Percentiles rank a stretch among this genome's conserved stretches.
Evolutionary conservation across 2,888 invertebrate species (phyloP).

Genomic region (Plusia festucae): DNA sequence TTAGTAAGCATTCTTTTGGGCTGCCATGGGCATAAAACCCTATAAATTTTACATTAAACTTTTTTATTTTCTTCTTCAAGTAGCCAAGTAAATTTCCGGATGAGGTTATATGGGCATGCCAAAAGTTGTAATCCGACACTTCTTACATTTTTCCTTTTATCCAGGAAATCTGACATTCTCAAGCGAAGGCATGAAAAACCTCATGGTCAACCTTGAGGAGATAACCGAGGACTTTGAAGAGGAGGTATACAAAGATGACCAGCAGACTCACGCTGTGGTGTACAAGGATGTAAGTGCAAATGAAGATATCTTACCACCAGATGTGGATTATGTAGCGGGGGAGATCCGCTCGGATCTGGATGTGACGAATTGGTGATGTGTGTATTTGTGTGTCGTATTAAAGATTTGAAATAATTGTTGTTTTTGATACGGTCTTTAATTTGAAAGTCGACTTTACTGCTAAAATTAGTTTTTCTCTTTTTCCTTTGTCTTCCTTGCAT

Average conservation of each 20-base stretch:
- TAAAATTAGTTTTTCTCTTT: too few species aligned
- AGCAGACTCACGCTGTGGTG: slow-evolving; percentile 30
- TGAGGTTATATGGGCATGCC: too few species aligned
- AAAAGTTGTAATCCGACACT: too few species aligned
- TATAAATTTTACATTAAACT: too few species aligned
- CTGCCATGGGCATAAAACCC: too few species aligned
- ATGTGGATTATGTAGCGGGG: slow-evolving; percentile 40
- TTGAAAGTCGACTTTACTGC: too few species aligned
- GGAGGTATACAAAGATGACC: slow-evolving; percentile 30
- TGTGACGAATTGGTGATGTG: background rate
- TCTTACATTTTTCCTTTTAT: background rate
- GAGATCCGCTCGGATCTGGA: slow-evolving; percentile 26
- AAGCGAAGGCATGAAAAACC: background rate
- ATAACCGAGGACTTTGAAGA: slow-evolving; percentile 20
- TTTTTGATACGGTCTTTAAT: too few species aligned
- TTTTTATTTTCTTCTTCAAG: too few species aligned
- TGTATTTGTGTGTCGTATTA: background rate
- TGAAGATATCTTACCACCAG: slow-evolving; percentile 37
- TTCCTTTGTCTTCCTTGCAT: too few species aligned
- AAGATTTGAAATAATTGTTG: too few species aligned
- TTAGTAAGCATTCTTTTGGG: background rate
- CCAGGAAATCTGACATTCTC: background rate
- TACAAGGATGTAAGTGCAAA: slow-evolving; percentile 36
- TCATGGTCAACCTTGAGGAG: background rate
- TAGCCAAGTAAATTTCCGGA: too few species aligned